Evolutionary conservation across 2,113 vertebrate genomes (phyloP), one percentile per base, ranked within the genome.

Genomic region (Rhabdomys dilectus): DNA sequence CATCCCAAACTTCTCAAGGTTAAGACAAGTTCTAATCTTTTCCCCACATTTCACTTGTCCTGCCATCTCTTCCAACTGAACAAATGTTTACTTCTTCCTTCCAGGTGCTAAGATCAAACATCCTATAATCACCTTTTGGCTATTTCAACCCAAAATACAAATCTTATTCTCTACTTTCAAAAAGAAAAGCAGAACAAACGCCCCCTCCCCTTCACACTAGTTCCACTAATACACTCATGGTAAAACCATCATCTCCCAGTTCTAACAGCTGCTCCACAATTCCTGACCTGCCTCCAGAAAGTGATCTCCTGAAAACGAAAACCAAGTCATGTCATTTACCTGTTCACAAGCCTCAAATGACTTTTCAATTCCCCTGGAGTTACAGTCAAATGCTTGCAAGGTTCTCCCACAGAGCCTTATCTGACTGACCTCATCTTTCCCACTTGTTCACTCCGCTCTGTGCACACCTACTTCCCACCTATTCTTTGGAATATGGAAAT

Each of bases 221-320:
- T 82, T 58, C 53, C 58, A 82, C 3, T 76, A 36, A 45, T 86
- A 91, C 42, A 53, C 58, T 15, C 42, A 75, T 77, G 19, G 56
- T 48, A 48, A 91, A 91, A 81, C 29, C 9, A 81, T 16, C 19
- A 84, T 77, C 70, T 85, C 77, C 94, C 60, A 95, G 95, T 5
- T 70, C 9, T 36, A 93, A 91, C 0, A 89, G 12, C 6, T 39
- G 86, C 34, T 36, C n/a, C 26, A 82, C 29, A 48, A 48, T 68
- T 78, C n/a, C 73, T 91, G 66, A n/a, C 72, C 51, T 87, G 53
- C 39, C 39, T 84, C n/a, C 88, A 42, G 21, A 85, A 39, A 95
- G 12, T 86, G 72, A 95, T 45, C 53, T 77, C 81, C 77, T 94
- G 76, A 92, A 96, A 96, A 90, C 21, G 42, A n/a, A 72, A 72